These are phyloP conservation scores for Alsophila aescularia DNA, from an alignment of 2,888 invertebrate species.

Conservation along the genomic window DNA sequence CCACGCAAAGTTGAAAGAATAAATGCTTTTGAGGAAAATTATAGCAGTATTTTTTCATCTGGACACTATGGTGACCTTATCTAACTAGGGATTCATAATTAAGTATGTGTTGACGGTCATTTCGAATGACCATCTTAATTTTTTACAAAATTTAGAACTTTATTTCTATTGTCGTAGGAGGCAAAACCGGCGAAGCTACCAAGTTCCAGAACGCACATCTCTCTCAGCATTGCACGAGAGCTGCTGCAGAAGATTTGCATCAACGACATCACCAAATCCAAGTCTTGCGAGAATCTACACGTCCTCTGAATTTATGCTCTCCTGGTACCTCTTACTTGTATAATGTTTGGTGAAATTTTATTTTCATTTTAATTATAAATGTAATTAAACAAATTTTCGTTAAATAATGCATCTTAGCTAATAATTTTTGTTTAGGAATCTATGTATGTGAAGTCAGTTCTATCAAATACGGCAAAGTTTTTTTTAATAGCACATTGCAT, in stretches of 20 bases:
- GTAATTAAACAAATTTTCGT: neutral
- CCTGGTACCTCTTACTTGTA: conserved; percentile 42
- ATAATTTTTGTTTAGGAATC: too few species aligned
- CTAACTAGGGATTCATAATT: too few species aligned
- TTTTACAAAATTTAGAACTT: conserved; percentile 27
- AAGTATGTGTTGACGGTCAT: neutral
- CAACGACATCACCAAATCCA: conserved; percentile 93
- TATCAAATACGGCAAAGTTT: too few species aligned
- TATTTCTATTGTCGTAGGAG: conserved; percentile 63
- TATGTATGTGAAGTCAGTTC: too few species aligned
- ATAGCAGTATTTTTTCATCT: too few species aligned
- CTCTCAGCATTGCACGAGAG: conserved; percentile 91
- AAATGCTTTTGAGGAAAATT: too few species aligned
- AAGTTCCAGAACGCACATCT: conserved; percentile 92
- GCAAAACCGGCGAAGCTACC: conserved; percentile 87
- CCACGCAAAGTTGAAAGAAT: too few species aligned
- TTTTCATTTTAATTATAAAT: neutral
- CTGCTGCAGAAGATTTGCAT: conserved; percentile 93
- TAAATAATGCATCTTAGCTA: too few species aligned
- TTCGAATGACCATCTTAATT: neutral
- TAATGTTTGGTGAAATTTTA: neutral
- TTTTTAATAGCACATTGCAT: too few species aligned
- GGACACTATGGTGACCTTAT: too few species aligned
- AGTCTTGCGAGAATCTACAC: conserved; percentile 94
- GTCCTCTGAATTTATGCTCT: conserved; percentile 84